phyloP scores from a whole-genome alignment of 2,113 vertebrate species.

The Poicephalus meyeri region DNA sequence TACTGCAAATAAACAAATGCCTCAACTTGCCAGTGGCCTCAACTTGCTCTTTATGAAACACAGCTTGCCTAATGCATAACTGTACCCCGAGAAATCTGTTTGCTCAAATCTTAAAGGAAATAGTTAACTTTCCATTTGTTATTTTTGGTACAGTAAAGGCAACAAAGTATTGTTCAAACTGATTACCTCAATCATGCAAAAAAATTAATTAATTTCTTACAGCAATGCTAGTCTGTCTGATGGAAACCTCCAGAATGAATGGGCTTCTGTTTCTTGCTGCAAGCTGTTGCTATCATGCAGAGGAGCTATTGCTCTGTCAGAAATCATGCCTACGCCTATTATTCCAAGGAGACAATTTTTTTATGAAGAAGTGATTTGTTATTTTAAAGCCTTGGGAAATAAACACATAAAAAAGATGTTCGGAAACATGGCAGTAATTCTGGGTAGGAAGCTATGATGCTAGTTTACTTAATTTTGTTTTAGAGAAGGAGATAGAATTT shows the following conservation, averaged over 20 bases:
- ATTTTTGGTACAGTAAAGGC: background rate
- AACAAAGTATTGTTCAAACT: conserved; percentile 41
- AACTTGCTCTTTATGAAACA: background rate
- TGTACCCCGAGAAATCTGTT: background rate
- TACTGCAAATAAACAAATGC: background rate
- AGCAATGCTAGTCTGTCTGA: conserved; percentile 26
- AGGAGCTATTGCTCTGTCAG: conserved; percentile 71
- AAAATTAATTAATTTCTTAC: conserved; percentile 65
- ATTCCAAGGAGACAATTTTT: conserved; percentile 67
- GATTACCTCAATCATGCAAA: conserved; percentile 47
- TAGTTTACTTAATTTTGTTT: conserved; percentile 62
- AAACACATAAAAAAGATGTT: conserved; percentile 26
- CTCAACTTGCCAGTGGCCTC: background rate
- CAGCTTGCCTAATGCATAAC: background rate
- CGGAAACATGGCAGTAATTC: conserved; percentile 55
- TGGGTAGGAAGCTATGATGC: conserved; percentile 2
- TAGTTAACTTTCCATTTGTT: conserved; percentile 21
- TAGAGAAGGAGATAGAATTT: conserved; percentile 46
- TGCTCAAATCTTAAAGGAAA: conserved; percentile 20
- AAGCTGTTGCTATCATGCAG: conserved; percentile 66
- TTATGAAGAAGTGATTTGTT: conserved; percentile 72
- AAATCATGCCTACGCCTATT: conserved; percentile 63
- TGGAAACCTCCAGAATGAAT: conserved; percentile 59
- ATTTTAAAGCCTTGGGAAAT: conserved; percentile 72
- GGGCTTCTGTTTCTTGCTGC: conserved; percentile 45